These are phyloP conservation scores for Uropetala carovei DNA, from an alignment of 2,888 invertebrate genomes.

Conservation along the genomic window DNA sequence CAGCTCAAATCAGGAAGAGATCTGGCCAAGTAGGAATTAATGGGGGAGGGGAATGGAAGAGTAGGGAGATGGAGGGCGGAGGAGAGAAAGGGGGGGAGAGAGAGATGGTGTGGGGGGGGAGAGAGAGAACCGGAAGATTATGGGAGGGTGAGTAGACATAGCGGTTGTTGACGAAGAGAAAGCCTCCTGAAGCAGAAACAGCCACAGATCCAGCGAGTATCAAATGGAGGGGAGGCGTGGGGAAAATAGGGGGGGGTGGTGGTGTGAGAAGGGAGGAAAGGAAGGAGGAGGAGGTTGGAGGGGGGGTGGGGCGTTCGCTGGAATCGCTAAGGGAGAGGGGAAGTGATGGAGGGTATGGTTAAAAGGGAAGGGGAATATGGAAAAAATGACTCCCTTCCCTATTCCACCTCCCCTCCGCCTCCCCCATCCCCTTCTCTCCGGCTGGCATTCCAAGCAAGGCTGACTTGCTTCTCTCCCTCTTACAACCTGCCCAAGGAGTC, in stretches of 20 bases:
- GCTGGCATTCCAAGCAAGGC: slow-evolving; percentile 60
- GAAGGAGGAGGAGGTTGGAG: background rate
- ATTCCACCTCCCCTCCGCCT: background rate
- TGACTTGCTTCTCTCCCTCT: slow-evolving; percentile 45
- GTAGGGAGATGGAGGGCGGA: background rate
- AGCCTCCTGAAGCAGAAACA: slow-evolving; percentile 2
- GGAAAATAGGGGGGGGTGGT: background rate
- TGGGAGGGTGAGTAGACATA: slow-evolving; percentile 1
- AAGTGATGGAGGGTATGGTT: background rate
- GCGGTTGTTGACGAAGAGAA: slow-evolving; percentile 44
- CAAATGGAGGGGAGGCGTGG: background rate
- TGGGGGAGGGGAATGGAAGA: background rate
- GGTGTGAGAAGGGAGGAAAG: background rate
- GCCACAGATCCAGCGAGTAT: background rate
- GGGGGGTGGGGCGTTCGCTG: background rate
- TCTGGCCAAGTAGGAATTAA: background rate
- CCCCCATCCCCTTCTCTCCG: background rate
- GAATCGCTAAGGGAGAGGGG: background rate
- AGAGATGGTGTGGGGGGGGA: background rate
- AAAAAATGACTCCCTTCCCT: background rate
- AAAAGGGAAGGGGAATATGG: background rate
- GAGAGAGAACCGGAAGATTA: background rate
- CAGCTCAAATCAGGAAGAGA: slow-evolving; percentile 49
- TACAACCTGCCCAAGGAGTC: background rate
- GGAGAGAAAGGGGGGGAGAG: background rate